Evolutionary conservation across 2,797 vertebrate species (phyloP), one percentile per base, ranked within the genome.

Genomic region (Schizothorax lantsangensis): DNA sequence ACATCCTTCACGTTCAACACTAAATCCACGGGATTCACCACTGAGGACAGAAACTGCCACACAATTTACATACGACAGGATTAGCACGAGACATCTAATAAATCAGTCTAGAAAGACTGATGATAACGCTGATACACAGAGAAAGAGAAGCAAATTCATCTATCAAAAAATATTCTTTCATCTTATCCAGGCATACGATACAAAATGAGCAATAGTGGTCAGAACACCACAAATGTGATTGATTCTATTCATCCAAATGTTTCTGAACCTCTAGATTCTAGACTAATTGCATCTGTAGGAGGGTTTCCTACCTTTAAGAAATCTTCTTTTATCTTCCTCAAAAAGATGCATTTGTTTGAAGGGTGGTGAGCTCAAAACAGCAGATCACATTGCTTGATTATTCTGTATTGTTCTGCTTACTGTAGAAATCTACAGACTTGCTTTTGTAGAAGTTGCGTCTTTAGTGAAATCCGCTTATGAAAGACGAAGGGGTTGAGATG

Each of bases 311-410:
- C 40, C 40, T 92, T 89, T 90, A 33, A 91, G 66, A 85, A 79
- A 88, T 87, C 57, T 83, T 73, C 73, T 79, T 81, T 85, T 88
- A 85, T 87, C 87, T 68, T 88, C 85, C 30, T 89, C 89, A 87
- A 88, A 84, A 80, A 91, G 87, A 92, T 89, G 88, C 90, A 91
- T 90, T 85, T 87, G 88, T 69, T 85, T 89, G 10, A 74, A 38
- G n/a, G 30, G 15, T 71, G 54, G 66, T 79, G 23, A 72, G 36
- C 12, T 81, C 14, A 81, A 45, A 23, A 78, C 30, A 30, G 66
- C 38, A 79, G 11, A 80, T 62, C 26, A 47, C 59, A 66, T 33
- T 19, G 38, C 40, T 33, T 21, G 40, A 66, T 43, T 69, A 57
- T 54, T 68, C 64, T 77, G 23, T 23, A 36, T 64, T 79, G 36